Base-by-base conservation (phyloP, 2,797 vertebrate species). In the Cuniculus paca region DNA sequence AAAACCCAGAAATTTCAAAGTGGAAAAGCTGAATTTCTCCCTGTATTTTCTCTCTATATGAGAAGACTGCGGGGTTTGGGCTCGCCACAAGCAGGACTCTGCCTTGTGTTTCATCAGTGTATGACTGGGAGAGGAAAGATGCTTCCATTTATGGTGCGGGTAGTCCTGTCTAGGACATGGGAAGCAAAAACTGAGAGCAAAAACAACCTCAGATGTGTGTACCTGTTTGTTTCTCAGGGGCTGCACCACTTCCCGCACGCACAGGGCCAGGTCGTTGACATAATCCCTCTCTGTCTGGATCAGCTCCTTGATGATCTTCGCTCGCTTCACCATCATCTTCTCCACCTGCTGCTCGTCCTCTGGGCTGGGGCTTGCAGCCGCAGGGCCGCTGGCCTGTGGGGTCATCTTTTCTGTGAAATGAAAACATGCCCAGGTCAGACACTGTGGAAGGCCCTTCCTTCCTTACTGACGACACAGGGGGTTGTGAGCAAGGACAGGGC, bases 211-310 rank as follows among this genome's bases (percentile, higher is more conserved):
- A 20, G 90, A 26, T 16, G 20, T 36, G 17, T 34, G 99, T 99
- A 99, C 98, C 99, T 98, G 98, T 97, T 97, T 98, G 77, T 95
- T 98, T 94, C 99, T 98, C 58, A 99, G 98, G 48, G 99, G 99
- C 96, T 99, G 99, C 89, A 99, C 98, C 96, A 99, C 99, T 96
- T 99, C 99, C 97, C 96, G 98, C 97, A 99, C 98, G 95, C 99
- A 99, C 91, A 99, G 98, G 97, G 99, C 99, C 98, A 99, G 97
- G 92, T 99, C 99, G 0, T 97, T 99, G 97, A 99, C 98, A 95
- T 99, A 99, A 97, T 99, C 99, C 86, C 98, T 99, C 94, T 99
- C 99, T 0, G 99, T 99, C 98, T 99, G 99, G 74, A 99, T 95
- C 34, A 99, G 99, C 96, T 99, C 99, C 91, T 99, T 90, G 0